A percentile compares a stretch with the other conserved stretches of the same genome.
phyloP scores from a whole-genome alignment of 1,140 invertebrate species.

The Mactra quadrangularis region DNA sequence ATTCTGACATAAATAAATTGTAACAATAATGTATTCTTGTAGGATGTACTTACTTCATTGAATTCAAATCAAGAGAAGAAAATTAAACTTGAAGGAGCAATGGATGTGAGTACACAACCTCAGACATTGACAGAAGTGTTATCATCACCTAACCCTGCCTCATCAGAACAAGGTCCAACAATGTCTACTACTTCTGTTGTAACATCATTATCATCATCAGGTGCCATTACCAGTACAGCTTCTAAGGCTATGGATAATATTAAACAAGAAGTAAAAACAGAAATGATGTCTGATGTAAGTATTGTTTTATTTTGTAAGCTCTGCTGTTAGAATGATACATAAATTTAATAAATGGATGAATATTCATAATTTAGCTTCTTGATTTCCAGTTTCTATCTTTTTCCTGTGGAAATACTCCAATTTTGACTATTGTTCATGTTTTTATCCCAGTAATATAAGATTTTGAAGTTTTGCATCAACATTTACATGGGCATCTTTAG shows the following conservation, averaged over 20 bases:
- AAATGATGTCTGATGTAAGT: constrained; percentile 64
- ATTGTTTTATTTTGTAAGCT: background rate
- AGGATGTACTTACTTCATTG: constrained; percentile 35
- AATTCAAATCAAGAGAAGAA: constrained; percentile 44
- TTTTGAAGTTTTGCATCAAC: too few species aligned
- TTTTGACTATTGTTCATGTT: too few species aligned
- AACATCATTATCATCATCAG: constrained; percentile 54
- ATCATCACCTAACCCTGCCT: constrained; percentile 51
- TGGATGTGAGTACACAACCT: constrained; percentile 62
- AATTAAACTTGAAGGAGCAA: constrained; percentile 50
- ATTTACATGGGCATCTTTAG: too few species aligned
- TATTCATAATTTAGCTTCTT: too few species aligned
- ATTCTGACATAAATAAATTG: too few species aligned
- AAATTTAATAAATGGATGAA: too few species aligned
- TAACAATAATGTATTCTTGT: background rate
- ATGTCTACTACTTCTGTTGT: constrained; percentile 64
- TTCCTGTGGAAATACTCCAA: too few species aligned
- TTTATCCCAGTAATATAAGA: too few species aligned
- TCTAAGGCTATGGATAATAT: constrained; percentile 62
- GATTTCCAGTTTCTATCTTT: too few species aligned
- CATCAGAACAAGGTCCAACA: constrained; percentile 54
- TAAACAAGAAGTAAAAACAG: constrained; percentile 70
- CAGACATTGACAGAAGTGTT: constrained; percentile 68
- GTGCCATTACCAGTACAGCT: constrained; percentile 53
- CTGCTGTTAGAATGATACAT: too few species aligned